Conservation (phyloP, 2,797 vertebrate species). For the Protonibea diacanthus region DNA sequence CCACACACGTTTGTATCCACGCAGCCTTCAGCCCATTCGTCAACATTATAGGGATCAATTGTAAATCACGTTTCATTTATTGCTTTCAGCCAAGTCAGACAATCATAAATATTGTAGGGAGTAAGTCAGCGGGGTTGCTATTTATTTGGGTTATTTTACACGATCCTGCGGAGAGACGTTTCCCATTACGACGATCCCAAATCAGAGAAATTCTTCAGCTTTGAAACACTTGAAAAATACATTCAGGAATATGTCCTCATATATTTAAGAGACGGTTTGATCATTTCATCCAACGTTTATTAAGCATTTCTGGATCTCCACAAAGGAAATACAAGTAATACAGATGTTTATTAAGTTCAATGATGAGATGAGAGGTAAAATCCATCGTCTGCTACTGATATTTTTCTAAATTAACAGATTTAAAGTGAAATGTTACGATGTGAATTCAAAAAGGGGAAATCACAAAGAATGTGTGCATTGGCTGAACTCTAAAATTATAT, state of each 20-base stretch:
- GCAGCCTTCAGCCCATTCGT: slow-evolving; percentile 62
- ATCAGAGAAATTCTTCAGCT: background rate
- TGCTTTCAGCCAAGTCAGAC: slow-evolving; percentile 59
- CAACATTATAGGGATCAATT: slow-evolving; percentile 75
- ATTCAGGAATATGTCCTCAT: background rate
- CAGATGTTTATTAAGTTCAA: background rate
- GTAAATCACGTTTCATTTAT: slow-evolving; percentile 75
- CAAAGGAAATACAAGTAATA: background rate
- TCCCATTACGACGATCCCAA: background rate
- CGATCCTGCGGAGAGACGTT: background rate
- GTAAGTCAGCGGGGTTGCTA: background rate
- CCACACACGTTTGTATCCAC: slow-evolving; percentile 74
- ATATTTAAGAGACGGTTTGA: background rate
- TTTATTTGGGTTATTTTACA: slow-evolving; percentile 17
- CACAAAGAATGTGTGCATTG: background rate
- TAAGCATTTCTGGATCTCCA: background rate
- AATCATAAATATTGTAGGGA: slow-evolving; percentile 52
- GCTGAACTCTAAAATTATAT: background rate
- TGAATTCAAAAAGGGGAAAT: background rate
- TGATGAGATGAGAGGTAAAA: background rate
- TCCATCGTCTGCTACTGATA: background rate
- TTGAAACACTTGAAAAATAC: background rate
- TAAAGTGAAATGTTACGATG: background rate
- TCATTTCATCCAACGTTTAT: background rate
- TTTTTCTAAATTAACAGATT: background rate